These are phyloP conservation scores for Petaurus breviceps DNA, from an alignment of 2,113 vertebrate genomes.

Conservation along the genomic window DNA sequence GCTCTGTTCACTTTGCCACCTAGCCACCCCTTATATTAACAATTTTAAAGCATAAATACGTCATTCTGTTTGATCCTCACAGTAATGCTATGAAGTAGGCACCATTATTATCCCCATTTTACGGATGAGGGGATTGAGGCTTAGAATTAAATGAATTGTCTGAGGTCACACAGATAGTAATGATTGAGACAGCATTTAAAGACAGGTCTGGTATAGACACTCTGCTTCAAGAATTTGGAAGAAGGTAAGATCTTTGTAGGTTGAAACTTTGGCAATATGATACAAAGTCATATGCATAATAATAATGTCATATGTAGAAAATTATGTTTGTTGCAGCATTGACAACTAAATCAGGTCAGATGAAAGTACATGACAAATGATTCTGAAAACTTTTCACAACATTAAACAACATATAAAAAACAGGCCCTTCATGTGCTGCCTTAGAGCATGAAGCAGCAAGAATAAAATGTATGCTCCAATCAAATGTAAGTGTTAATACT, in stretches of 20 bases:
- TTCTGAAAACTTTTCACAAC: not conserved
- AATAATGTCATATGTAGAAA: slow-evolving; percentile 25
- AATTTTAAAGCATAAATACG: not conserved
- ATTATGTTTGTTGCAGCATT: slow-evolving; percentile 6
- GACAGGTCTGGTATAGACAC: not conserved
- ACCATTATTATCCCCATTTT: not conserved
- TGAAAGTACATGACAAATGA: slow-evolving; percentile 3
- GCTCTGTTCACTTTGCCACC: too few relatives aligned
- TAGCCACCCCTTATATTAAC: not conserved
- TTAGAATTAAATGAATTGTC: not conserved
- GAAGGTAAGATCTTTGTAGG: slow-evolving; percentile 21
- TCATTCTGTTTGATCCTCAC: slow-evolving; percentile 1
- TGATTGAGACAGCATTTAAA: too few relatives aligned
- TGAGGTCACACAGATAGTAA: too few relatives aligned
- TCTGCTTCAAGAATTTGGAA: not conserved
- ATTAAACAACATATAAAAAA: slow-evolving; percentile 43
- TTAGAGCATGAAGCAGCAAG: slow-evolving; percentile 34
- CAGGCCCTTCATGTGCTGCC: slow-evolving; percentile 14
- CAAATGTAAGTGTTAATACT: slow-evolving; percentile 55
- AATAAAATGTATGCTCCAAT: slow-evolving; percentile 38
- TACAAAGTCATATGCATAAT: slow-evolving; percentile 48
- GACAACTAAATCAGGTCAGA: slow-evolving; percentile 6
- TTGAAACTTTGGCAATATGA: not conserved
- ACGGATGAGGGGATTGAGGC: not conserved
- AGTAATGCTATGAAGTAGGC: not conserved